Evolutionary conservation across 2,113 vertebrate genomes (phyloP), one percentile per base, ranked within the genome.

Genomic region (Sinocyclocheilus grahami): DNA sequence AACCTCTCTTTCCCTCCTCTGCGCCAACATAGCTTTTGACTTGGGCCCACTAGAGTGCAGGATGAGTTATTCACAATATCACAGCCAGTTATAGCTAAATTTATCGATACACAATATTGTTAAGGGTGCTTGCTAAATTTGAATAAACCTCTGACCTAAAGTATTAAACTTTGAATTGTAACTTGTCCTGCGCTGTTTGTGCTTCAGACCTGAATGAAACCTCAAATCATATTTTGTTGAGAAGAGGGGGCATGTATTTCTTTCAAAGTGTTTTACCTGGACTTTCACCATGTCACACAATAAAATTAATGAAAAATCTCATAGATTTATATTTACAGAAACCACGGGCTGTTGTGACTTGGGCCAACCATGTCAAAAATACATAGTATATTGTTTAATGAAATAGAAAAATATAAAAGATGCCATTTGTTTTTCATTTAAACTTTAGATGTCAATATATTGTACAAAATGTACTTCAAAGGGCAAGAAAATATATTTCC

Each of bases 11-110:
- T 46, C 60, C 65, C 22, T 78, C 85, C 37, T 88, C 76, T 48
- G 71, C 2, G 33, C 63, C 33, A 46, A 60, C 33, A 18, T 10
- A 10, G 62, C 80, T 48, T 69, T 79, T 75, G 30, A 88, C 18
- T 83, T 27, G 22, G 58, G 84, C 60, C 83, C 27, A 11, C 22
- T 12, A 27, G 30, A 63, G 74, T 20, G 9, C n/a, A 74, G 20
- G 67, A 58, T 14, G 18, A 67, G 30, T 18, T 77, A 74, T 39
- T 63, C 51, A 74, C 69, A 84, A 74, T 84, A 74, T 84, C 37
- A 71, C 63, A 51, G 46, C 9, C 80, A 30, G 63, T 69, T 51
- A 69, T 2, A 30, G 16, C 16, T 79, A 65, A 85, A 78, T 55
- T 60, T 48, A 51, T 67, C 27, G 67, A 30, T 55, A 78, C 51